Percentiles rank a stretch among this genome's conserved stretches.
Conservation (phyloP, 2,888 invertebrate genomes). For the Drosophila meridionalis region DNA sequence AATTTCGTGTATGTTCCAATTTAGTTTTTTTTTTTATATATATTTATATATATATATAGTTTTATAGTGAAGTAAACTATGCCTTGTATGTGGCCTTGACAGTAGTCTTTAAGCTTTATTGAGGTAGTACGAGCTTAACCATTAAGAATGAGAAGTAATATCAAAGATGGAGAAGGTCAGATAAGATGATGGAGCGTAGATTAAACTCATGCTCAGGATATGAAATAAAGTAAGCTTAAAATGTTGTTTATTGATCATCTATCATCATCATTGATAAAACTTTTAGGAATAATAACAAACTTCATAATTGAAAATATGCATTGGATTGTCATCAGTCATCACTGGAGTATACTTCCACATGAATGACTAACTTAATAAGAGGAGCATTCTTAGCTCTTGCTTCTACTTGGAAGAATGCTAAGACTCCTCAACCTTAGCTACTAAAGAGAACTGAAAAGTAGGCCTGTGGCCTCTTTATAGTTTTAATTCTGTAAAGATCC, state of each 20-base stretch:
- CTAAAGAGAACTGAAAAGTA: too few relatives aligned
- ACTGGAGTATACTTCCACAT: too few relatives aligned
- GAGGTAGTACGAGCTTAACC: not conserved
- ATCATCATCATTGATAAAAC: not conserved
- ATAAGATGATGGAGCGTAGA: not conserved
- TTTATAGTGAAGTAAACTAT: not conserved
- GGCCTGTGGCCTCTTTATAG: too few relatives aligned
- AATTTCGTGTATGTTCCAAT: slow-evolving; percentile 1
- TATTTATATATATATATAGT: not conserved
- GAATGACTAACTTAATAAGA: too few relatives aligned
- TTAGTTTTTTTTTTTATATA: not conserved
- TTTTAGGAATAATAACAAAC: too few relatives aligned
- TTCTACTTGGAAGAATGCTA: too few relatives aligned
- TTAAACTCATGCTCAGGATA: not conserved
- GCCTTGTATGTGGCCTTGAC: not conserved
- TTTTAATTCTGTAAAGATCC: too few relatives aligned
- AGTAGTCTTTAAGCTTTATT: slow-evolving; percentile 1
- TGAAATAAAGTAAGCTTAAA: not conserved
- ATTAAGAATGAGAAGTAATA: not conserved
- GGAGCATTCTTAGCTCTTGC: too few relatives aligned
- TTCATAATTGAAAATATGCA: too few relatives aligned
- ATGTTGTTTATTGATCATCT: not conserved
- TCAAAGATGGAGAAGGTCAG: not conserved
- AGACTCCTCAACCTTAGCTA: too few relatives aligned
- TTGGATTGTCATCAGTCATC: too few relatives aligned